These are phyloP conservation scores for Ornithoptera alexandrae DNA, from an alignment of 2,888 invertebrate genomes.

Conservation along the genomic window DNA sequence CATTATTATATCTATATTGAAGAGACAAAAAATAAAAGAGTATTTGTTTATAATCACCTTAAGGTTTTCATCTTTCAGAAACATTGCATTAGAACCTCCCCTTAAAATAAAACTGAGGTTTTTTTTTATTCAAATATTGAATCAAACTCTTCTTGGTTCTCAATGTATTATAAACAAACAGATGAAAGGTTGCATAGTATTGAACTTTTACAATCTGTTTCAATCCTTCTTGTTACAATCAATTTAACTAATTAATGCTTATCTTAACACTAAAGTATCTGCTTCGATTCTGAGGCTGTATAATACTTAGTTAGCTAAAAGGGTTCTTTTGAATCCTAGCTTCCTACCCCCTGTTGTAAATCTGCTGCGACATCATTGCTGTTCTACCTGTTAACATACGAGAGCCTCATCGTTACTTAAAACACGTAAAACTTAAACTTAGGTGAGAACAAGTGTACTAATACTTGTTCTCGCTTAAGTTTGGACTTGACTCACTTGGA, in stretches of 20 bases:
- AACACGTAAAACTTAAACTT: too few species aligned
- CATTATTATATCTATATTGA: constrained; percentile 75
- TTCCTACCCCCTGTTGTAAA: too few species aligned
- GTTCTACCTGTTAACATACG: too few species aligned
- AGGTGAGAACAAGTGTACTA: too few species aligned
- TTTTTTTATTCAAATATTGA: constrained; percentile 13
- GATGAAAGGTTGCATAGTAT: not conserved
- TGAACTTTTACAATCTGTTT: not conserved
- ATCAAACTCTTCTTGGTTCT: constrained; percentile 6
- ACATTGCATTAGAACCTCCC: constrained; percentile 49
- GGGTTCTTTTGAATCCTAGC: too few species aligned
- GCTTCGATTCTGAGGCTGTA: too few species aligned
- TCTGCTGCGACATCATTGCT: too few species aligned
- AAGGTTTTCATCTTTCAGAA: constrained; percentile 70
- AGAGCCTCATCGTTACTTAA: too few species aligned
- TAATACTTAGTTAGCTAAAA: too few species aligned
- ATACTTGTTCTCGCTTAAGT: too few species aligned
- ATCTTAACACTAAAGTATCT: not conserved
- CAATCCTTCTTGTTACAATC: not conserved
- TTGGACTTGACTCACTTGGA: too few species aligned
- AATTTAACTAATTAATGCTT: not conserved
- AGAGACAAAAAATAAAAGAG: constrained; percentile 48
- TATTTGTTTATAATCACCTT: constrained; percentile 70
- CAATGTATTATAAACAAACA: not conserved
- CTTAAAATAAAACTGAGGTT: constrained; percentile 33